Conservation (phyloP, 2,113 vertebrate genomes). For the Muscicapa adusta region DNA sequence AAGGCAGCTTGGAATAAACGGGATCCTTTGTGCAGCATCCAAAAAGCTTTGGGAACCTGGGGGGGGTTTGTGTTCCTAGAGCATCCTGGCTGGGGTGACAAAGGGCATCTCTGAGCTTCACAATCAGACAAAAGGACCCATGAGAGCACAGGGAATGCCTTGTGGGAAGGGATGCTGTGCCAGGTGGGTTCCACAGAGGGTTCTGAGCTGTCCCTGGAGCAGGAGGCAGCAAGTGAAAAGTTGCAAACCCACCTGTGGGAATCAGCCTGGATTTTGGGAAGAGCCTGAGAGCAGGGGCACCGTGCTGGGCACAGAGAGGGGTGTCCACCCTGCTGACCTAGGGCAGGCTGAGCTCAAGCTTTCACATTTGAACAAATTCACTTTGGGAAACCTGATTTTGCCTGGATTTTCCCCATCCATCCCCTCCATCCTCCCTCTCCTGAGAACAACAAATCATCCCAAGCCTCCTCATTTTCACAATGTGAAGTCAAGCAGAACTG, state of each 20-base stretch:
- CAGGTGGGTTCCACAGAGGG: rapidly evolving
- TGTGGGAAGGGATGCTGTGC: rapidly evolving
- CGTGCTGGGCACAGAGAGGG: rapidly evolving
- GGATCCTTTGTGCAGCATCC: neutral
- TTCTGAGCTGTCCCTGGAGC: neutral
- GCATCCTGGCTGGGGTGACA: neutral
- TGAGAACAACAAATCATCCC: neutral
- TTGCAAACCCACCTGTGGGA: neutral
- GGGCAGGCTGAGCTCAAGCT: neutral
- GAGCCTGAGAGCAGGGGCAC: neutral
- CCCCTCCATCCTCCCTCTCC: neutral
- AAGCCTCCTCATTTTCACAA: neutral
- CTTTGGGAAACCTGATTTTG: neutral
- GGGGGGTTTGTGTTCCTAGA: neutral
- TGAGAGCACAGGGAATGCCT: rapidly evolving
- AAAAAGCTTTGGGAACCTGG: neutral
- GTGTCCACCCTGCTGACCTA: neutral
- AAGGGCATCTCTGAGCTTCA: neutral
- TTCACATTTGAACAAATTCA: neutral
- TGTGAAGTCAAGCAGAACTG: neutral
- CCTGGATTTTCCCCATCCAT: neutral
- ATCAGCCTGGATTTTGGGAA: neutral
- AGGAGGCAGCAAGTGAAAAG: neutral
- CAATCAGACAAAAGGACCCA: rapidly evolving
- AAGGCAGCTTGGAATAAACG: neutral